These are phyloP conservation scores for Nomia melanderi DNA, from an alignment of 1,140 invertebrate genomes.

Conservation along the genomic window DNA sequence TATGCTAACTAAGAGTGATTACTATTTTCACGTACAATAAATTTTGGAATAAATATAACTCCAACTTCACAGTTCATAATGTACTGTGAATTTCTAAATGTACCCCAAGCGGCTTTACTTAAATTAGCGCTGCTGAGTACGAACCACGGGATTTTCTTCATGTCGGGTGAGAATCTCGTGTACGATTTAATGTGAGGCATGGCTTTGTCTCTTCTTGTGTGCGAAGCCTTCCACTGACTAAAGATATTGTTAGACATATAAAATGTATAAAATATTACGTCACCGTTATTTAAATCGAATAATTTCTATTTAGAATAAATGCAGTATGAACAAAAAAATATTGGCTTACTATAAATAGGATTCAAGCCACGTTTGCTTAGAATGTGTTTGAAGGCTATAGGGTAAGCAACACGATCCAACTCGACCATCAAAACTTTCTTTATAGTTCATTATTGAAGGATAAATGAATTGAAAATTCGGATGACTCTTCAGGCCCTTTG, in stretches of 20 bases:
- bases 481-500: constrained; percentile 69
- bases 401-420: constrained; percentile 94
- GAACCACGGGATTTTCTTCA: constrained; percentile 88
- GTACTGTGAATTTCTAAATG: constrained; percentile 84
- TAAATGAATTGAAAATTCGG: constrained; percentile 84
- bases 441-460: constrained; percentile 90
- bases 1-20: constrained; percentile 55
- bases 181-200: constrained; percentile 98
- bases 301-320: no score
- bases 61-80: constrained; percentile 96
- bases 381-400: constrained; percentile 88
- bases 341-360: constrained; percentile 89
- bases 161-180: constrained; percentile 87
- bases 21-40: constrained; percentile 86
- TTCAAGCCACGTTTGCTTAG: constrained; percentile 93
- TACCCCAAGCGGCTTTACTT: constrained; percentile 97
- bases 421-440: constrained; percentile 90
- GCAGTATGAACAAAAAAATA: no score
- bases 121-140: constrained; percentile 95
- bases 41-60: constrained; percentile 92
- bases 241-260: no score
- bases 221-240: constrained; percentile 92
- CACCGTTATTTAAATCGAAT: no score
- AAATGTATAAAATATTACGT: no score
- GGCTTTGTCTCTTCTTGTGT: constrained; percentile 85